Conservation (phyloP, 2,888 invertebrate species). For the Papilio elwesi region DNA sequence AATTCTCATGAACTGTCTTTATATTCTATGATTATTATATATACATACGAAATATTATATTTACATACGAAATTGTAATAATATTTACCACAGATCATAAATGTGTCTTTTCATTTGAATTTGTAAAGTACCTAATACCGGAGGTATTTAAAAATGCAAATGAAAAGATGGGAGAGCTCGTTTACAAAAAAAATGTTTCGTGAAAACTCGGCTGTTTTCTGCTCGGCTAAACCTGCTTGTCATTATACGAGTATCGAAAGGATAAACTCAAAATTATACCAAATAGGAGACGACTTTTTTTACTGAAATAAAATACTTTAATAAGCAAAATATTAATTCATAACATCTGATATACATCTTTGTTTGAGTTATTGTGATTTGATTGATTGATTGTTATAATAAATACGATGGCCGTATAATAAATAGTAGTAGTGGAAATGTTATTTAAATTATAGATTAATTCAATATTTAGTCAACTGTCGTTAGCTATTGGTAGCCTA, state of each 20-base stretch:
- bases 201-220: conserved; percentile 25
- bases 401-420: no score
- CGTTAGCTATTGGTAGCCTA: no score
- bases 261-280: conserved; percentile 13
- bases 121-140: background rate
- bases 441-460: no score
- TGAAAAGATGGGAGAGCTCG: conserved; percentile 2
- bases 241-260: conserved; percentile 18
- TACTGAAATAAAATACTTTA: background rate
- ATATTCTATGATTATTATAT: no score
- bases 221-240: conserved; percentile 21
- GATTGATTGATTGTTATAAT: no score
- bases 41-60: no score
- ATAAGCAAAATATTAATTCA: background rate
- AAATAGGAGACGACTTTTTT: conserved; percentile 1
- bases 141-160: conserved; percentile 3
- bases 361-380: no score
- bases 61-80: background rate
- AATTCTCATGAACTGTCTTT: no score
- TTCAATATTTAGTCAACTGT: no score
- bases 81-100: background rate
- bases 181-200: conserved; percentile 15
- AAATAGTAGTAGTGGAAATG: no score
- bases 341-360: background rate
- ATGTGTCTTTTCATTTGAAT: background rate